Base-by-base conservation (phyloP, 2,797 vertebrate genomes). In the Leuciscus waleckii region DNA sequence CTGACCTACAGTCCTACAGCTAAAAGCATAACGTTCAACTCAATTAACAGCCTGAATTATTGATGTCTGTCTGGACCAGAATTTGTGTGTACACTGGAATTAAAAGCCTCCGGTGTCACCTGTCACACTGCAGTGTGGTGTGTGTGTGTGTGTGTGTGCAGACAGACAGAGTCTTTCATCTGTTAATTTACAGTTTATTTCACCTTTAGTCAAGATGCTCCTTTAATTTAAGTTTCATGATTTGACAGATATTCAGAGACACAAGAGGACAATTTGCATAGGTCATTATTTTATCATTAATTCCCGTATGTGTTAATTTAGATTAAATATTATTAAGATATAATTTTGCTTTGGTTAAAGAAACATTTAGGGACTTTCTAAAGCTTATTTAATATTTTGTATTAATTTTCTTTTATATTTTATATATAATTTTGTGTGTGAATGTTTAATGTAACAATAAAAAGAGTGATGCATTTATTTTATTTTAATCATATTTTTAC, bases 71-170 rank as follows among this genome's bases (percentile, higher is more conserved):
- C 95, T 95, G 94, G 92, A 91, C 91, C 93, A 92, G 94, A 94
- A 94, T 95, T 94, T 95, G 94, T 95, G 93, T 95, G 95, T 95
- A 95, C 94, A 95, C 93, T 94, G 91, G 92, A 95, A 95, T 96
- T 95, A 95, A 95, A 95, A 95, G 95, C 94, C 94, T 94, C 94
- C 92, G 94, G 94, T 95, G 94, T 95, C 94, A 89, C 87, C 89
- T 95, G 87, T 92, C 94, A 32, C 91, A 91, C 91, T 88, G 88
- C 87, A 90, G 89, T 70, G 68, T 39, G 74, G 39, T 41, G 39
- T 10, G 39, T 41, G 39, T 41, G 10, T 3, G 41, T 41, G 35
- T 61, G 56, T 65, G 69, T 19, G 13, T 9, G 14, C 1, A 32
- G 26, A 13, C 7, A 46, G 70, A 82, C 21, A 14, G 65, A 71